phyloP scores from a whole-genome alignment of 1,140 invertebrate species.

The Bilobella aurantiaca region DNA sequence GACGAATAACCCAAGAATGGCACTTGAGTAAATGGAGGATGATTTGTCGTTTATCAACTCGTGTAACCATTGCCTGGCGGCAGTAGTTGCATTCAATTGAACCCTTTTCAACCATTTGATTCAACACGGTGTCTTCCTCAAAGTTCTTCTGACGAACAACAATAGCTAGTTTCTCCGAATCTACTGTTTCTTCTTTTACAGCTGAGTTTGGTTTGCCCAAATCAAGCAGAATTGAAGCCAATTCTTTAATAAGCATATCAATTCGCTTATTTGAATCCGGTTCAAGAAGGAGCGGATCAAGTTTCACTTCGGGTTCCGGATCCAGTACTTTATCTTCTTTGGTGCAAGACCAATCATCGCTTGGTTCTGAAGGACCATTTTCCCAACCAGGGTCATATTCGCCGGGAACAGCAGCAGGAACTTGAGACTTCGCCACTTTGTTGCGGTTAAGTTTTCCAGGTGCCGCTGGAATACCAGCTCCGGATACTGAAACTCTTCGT shows the following conservation, averaged over 20 bases:
- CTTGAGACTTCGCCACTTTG: not conserved
- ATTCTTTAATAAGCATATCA: slow-evolving; percentile 18
- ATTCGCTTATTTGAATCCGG: slow-evolving; percentile 18
- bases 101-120: slow-evolving; percentile 26
- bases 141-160: not conserved
- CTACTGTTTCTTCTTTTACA: not conserved
- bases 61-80: slow-evolving; percentile 67
- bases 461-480: not conserved
- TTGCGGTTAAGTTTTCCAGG: not conserved
- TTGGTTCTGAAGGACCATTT: not conserved
- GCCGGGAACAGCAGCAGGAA: not conserved
- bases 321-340: not conserved
- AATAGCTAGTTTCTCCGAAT: not conserved
- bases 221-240: slow-evolving; percentile 15
- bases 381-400: not conserved
- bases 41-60: slow-evolving; percentile 67
- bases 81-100: slow-evolving; percentile 62
- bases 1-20: slow-evolving; percentile 47
- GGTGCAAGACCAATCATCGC: not conserved
- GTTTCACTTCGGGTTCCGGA: slow-evolving; percentile 4
- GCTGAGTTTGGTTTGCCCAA: not conserved
- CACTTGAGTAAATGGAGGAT: slow-evolving; percentile 62
- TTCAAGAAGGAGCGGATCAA: slow-evolving; percentile 29
- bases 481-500: not conserved
- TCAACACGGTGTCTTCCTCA: slow-evolving; percentile 13